These are phyloP conservation scores for Meleagris gallopavo DNA, from an alignment of 2,113 vertebrate species.

Conservation along the genomic window DNA sequence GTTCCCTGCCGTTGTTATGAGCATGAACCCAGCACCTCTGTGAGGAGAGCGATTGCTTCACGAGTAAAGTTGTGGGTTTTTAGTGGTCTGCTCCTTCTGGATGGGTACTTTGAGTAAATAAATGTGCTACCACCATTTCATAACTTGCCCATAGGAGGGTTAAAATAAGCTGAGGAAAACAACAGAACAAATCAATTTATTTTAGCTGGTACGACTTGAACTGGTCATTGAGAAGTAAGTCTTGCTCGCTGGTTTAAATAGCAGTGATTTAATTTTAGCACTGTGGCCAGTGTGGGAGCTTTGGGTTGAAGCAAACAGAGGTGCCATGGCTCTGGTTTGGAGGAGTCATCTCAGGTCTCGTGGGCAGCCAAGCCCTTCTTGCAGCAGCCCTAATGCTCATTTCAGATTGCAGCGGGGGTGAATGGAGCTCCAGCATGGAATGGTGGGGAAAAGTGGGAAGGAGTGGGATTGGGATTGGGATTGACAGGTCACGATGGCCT, in stretches of 20 bases:
- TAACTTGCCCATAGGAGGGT: slow-evolving; percentile 26
- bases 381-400: background rate
- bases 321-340: background rate
- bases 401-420: background rate
- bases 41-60: background rate
- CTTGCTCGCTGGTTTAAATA: slow-evolving; percentile 12
- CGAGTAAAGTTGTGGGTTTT: slow-evolving; percentile 15
- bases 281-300: background rate
- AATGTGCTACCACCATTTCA: slow-evolving; percentile 44
- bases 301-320: background rate
- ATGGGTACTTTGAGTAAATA: slow-evolving; percentile 2
- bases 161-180: slow-evolving; percentile 44
- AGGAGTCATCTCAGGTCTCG: background rate
- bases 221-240: background rate
- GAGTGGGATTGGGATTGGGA: background rate
- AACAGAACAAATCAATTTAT: slow-evolving; percentile 13
- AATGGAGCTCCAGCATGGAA: background rate
- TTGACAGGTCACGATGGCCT: background rate
- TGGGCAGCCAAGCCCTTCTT: background rate
- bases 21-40: background rate
- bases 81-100: slow-evolving; percentile 21
- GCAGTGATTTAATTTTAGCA: background rate
- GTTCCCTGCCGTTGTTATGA: slow-evolving; percentile 19
- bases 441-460: background rate
- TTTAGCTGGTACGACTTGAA: background rate